phyloP scores from a whole-genome alignment of 2,797 vertebrate genomes.

The Apogon talboti region DNA sequence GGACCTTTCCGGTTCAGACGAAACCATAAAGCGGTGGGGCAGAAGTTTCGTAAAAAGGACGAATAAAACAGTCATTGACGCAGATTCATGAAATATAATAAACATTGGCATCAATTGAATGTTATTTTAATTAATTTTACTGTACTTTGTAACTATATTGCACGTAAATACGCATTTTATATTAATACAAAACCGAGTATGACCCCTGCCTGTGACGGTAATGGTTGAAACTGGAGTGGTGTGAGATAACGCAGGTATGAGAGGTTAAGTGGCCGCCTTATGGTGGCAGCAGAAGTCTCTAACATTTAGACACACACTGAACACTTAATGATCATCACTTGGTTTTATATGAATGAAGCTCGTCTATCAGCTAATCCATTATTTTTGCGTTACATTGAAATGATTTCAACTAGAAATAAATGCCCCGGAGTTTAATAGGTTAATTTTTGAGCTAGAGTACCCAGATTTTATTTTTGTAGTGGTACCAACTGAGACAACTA shows the following conservation, averaged over 20 bases:
- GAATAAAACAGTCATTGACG: too few species aligned
- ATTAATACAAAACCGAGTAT: accelerated
- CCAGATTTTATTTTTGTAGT: too few species aligned
- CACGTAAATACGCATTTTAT: accelerated
- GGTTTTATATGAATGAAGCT: too few species aligned
- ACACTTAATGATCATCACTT: background rate
- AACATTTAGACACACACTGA: background rate
- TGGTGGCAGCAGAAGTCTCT: background rate
- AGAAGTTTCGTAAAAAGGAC: accelerated
- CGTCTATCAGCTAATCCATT: too few species aligned
- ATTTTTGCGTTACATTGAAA: too few species aligned
- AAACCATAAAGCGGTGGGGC: slow-evolving; percentile 44
- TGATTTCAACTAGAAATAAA: too few species aligned
- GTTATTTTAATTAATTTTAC: accelerated
- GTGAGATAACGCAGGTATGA: slow-evolving; percentile 55
- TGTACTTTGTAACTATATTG: background rate
- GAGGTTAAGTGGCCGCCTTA: background rate
- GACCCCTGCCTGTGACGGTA: slow-evolving; percentile 17
- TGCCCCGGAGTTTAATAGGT: too few species aligned
- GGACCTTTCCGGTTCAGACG: slow-evolving; percentile 71
- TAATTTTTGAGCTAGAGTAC: too few species aligned
- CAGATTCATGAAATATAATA: too few species aligned
- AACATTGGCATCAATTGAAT: too few species aligned
- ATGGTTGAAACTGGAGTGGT: slow-evolving; percentile 74
- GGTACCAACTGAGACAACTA: too few species aligned